Base-by-base conservation (phyloP, 2,888 invertebrate species). In the Drosophila acutilabella region DNA sequence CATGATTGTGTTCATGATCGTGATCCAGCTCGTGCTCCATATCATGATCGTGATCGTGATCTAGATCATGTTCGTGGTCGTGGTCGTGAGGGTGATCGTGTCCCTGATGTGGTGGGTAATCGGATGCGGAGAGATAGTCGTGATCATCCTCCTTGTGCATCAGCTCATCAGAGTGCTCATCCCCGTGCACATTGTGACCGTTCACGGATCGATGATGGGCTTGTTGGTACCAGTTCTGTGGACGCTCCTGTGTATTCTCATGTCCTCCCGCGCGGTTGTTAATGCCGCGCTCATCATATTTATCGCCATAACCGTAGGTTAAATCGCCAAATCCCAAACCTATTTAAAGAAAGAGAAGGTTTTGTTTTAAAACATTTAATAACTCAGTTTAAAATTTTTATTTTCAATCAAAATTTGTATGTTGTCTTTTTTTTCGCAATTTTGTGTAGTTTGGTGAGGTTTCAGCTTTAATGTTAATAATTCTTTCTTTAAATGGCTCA, bases 121-220 rank as follows among this genome's bases (percentile, higher is more conserved):
- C 90, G 6, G 92, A 90, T 11, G 86, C 86, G 59, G 88, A 80
- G 20, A 81, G 69, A 40, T 86, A 87, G n/a, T 77, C 79, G 20
- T 75, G 78, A 13, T 82, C 86, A 42, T 74, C 70, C 1, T 57
- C 80, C 52, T 76, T 75, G 11, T 78, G 87, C 26, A 88, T 36
- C 10, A 81, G 51, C 45, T 87, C 86, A 20, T 89, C 84, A 4
- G 68, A 66, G 7, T 75, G 33, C 2, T 78, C 81, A 20, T 84
- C 84, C 11, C 87, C 88, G 42, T 77, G 70, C 16, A 56, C 54
- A 6, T 58, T 62, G 30, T 67, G 64, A 4, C 44, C 64, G 14
- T 52, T 71, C 50, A 64, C 58, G 16, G 72, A 51, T 18, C 70
- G 67, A 18, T 70, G 16, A 38, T 76, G 81, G 1, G 51, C 61